Conservation (phyloP, 2,113 vertebrate species). For the Ceyx melanurus region DNA sequence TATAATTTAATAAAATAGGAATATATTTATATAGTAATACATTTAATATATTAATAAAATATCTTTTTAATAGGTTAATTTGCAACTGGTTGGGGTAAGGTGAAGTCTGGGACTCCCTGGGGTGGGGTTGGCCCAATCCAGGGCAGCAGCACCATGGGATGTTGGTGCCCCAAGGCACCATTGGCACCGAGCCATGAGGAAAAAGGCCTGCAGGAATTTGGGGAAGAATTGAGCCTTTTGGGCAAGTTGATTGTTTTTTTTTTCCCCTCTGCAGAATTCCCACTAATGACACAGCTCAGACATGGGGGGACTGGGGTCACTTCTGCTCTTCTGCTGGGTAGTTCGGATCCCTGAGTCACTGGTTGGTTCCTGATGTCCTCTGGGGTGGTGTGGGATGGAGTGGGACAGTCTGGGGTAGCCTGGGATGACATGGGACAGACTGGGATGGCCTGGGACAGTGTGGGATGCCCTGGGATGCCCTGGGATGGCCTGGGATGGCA, state of each 20-base stretch:
- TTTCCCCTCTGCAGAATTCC: not conserved
- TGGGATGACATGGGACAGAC: not conserved
- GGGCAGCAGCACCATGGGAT: not conserved
- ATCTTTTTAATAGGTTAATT: too few species aligned
- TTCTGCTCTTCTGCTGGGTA: not conserved
- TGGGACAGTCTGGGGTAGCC: accelerated
- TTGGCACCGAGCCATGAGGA: not conserved
- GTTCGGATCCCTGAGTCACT: not conserved
- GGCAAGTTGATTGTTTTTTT: accelerated
- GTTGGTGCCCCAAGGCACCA: not conserved
- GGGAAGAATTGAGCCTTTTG: not conserved
- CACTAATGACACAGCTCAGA: not conserved
- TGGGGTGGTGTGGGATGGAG: not conserved
- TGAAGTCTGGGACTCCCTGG: not conserved
- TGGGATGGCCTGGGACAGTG: accelerated
- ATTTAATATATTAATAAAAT: too few species aligned
- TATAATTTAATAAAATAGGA: too few species aligned
- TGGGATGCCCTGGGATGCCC: accelerated
- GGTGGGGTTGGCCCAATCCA: accelerated
- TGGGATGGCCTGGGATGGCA: accelerated
- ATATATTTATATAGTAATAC: too few species aligned
- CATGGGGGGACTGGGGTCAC: accelerated
- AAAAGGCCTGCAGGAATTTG: not conserved
- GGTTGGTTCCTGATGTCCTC: not conserved
- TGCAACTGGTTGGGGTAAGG: not conserved